These are phyloP conservation scores for Quadroppia sp. DNA, from an alignment of 2,888 invertebrate species.

Conservation along the genomic window DNA sequence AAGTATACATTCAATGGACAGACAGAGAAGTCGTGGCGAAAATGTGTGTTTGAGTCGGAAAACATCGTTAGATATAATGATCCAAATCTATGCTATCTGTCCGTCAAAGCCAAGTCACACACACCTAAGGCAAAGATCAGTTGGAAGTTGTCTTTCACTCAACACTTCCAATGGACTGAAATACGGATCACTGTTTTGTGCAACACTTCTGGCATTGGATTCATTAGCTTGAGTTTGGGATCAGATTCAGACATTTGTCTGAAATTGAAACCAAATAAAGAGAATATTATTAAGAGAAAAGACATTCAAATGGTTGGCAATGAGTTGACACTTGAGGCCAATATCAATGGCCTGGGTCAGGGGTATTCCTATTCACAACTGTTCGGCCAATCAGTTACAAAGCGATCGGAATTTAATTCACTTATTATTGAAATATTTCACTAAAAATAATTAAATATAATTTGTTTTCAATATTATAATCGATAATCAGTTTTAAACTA, in stretches of 20 bases:
- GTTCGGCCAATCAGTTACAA: conserved; percentile 63
- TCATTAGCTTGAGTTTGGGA: conserved; percentile 1
- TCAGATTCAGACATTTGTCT: not conserved
- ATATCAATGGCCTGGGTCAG: conserved; percentile 67
- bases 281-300: conserved; percentile 26
- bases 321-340: conserved; percentile 44
- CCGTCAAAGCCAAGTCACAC: conserved; percentile 57
- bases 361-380: conserved; percentile 96
- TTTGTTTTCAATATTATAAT: no score
- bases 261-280: conserved; percentile 19
- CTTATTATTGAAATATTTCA: conserved; percentile 25
- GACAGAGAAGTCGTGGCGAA: conserved; percentile 61
- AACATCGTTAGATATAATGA: conserved; percentile 76
- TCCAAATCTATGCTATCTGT: conserved; percentile 86
- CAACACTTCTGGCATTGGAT: conserved; percentile 51
- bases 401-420: conserved; percentile 3
- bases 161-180: conserved; percentile 47
- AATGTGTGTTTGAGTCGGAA: conserved; percentile 61
- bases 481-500: no score
- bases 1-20: conserved; percentile 20
- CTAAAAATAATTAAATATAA: not conserved
- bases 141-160: conserved; percentile 69
- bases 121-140: conserved; percentile 54
- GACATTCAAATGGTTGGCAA: conserved; percentile 32
- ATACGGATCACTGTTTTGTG: conserved; percentile 48